Base-by-base conservation (phyloP, 2,888 invertebrate genomes). In the Cryptocephalus primarius region DNA sequence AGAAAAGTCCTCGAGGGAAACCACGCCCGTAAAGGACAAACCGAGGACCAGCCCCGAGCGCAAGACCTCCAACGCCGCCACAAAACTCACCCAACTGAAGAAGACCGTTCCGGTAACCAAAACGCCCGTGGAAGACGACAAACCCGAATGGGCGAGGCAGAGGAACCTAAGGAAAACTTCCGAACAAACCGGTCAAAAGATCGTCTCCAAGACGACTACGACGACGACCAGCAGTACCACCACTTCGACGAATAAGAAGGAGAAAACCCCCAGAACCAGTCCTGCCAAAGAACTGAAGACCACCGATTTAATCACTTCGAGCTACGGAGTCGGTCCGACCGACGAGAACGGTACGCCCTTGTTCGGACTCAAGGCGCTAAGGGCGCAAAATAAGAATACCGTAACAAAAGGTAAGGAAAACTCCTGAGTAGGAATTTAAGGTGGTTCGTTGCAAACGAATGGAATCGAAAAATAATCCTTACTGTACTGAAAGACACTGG, bases 241-340 rank as follows among this genome's bases (percentile, higher is more conserved):
- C 4, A 54, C 52, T 39, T 60, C 40, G 12, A 46, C 47, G 4
- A 59, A 49, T 13, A 61, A 50, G 48, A 54, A 55, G 47, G 50
- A 50, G 40, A 50, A 40, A 38, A 52, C 51, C 34, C 44, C 49
- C 9, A 50, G 71, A 70, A 59, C 70, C 70, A 75, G 59, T 60
- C 62, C 62, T 1, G 51, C 57, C 2, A 65, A 64, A 48, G 68
- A 70, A 43, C 48, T 59, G 3, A 61, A 66, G 59, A 73, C 77
- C 1, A 75, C 75, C 0, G 83, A 85, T 63, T 78, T 78, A 32
- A 82, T 88, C 48, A 87, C 83, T 3, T 87, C 87, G 1, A 84
- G 86, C 64, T 88, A 88, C 66, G 88, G 88, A 1, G 83, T 86
- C 1, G 88, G 88, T 1, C 88, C 88, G 31, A 80, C 84, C 2